Evolutionary conservation across 2,888 invertebrate genomes (phyloP), one percentile per base, ranked within the genome.

Genomic region (Druceiella hillmani): DNA sequence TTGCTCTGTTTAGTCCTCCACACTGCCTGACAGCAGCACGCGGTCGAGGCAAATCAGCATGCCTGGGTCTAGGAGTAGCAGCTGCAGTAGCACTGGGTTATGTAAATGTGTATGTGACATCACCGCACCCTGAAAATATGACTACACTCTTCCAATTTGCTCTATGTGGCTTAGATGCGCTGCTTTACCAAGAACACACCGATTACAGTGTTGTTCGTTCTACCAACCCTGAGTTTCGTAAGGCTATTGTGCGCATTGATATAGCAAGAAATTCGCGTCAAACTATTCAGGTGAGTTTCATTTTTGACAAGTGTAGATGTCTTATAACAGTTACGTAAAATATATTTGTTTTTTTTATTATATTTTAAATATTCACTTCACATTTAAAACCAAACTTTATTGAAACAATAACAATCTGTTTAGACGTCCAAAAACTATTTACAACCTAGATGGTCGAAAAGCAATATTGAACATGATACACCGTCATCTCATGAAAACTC

Each of bases 21-120:
- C 92, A 97, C 37, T 90, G 92, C 2, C 67, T 99, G 42, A 99
- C 98, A 1, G 98, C 99, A 11, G 87, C 94, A 3, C 79, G 99
- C 69, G 98, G 99, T 22, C 78, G 99, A 38, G 99, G 99, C 48
- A 99, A 99, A 70, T 99, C 98, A 0, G 99, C 99, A 1, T 91
- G 97, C 3, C 71, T 99, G 27, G 98, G 98, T 1, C 72, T 99
- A 12, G 83, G 97, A 0, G 83, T 99, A 10, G 86, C 90, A 5
- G 88, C 85, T 0, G 86, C 90, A 1, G 75, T 91, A 2, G 44
- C 41, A 5, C 25, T 46, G 14, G 82, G 85, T 16, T 90, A 89
- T 58, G 88, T 92, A 24, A 95, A 94, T 59, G 87, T 97, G 44
- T 98, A 94, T 66, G 94, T 99, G 22, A 97, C 99, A 0, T 93